Evolutionary conservation across 2,113 vertebrate genomes (phyloP).

Genomic region (Chamaetylas fuelleborni): DNA sequence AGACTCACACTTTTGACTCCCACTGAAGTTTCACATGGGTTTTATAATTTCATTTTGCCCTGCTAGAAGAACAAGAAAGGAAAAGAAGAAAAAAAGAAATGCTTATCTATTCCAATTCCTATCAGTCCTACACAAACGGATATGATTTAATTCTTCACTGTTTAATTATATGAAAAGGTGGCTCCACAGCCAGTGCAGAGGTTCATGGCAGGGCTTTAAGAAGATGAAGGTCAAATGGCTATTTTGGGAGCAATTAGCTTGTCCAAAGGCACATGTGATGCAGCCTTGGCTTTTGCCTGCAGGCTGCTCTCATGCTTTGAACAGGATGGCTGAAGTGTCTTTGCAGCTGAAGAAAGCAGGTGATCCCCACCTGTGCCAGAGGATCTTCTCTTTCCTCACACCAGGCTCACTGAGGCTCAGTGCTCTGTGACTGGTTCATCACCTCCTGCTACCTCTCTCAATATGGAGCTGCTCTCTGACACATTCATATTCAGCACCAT

Average conservation of each 20-base stretch:
- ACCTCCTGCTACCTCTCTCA: neutral
- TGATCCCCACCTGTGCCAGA: neutral
- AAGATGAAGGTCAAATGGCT: slow-evolving; percentile 3
- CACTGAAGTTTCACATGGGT: neutral
- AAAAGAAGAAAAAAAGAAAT: neutral
- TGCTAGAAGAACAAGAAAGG: neutral
- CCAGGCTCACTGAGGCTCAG: neutral
- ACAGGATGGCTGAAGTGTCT: neutral
- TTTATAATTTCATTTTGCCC: slow-evolving; percentile 1
- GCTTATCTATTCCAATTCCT: neutral
- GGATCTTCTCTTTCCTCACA: neutral
- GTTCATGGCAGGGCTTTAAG: neutral
- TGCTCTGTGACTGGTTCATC: neutral
- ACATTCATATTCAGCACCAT: neutral
- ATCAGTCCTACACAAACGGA: neutral
- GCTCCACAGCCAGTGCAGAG: neutral
- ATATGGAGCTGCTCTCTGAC: neutral
- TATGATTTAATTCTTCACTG: neutral
- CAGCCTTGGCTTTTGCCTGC: neutral
- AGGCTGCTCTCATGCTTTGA: neutral
- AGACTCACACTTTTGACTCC: slow-evolving; percentile 6
- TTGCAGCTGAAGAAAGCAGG: neutral
- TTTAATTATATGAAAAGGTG: neutral
- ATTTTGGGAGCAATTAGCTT: neutral
- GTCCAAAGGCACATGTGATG: neutral